These are phyloP conservation scores for Apantesis nais DNA, from an alignment of 2,888 invertebrate genomes.

Conservation along the genomic window DNA sequence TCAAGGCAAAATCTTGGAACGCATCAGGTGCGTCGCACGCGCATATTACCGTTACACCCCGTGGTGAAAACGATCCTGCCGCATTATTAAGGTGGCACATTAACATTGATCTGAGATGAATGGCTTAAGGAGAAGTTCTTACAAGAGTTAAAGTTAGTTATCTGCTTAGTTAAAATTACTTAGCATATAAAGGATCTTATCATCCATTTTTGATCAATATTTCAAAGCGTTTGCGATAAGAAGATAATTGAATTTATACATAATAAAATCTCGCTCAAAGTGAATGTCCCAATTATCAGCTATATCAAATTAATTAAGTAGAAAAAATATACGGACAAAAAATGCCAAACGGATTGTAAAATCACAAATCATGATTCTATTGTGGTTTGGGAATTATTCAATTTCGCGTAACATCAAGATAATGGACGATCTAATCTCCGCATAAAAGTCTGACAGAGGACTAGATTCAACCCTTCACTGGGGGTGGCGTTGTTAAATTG, in stretches of 20 bases:
- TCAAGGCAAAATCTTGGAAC: slow-evolving; percentile 52
- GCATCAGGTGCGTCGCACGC: slow-evolving; percentile 71
- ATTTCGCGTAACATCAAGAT: slow-evolving; percentile 83
- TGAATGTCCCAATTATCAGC: background rate
- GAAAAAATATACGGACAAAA: slow-evolving; percentile 46
- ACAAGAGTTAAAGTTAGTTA: background rate
- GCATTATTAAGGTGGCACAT: slow-evolving; percentile 44
- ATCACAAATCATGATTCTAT: slow-evolving; percentile 58
- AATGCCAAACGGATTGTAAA: slow-evolving; percentile 52
- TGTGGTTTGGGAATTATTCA: slow-evolving; percentile 73
- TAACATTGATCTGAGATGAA: slow-evolving; percentile 15
- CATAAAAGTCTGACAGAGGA: slow-evolving; percentile 69
- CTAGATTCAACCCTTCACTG: slow-evolving; percentile 77
- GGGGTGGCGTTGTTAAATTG: slow-evolving; percentile 81
- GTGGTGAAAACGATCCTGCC: slow-evolving; percentile 62
- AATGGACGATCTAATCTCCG: slow-evolving; percentile 69
- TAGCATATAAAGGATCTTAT: background rate
- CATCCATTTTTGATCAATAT: background rate
- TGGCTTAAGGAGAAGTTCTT: background rate
- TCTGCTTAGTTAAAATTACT: background rate
- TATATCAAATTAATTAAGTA: slow-evolving; percentile 51
- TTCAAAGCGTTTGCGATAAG: background rate
- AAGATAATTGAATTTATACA: background rate
- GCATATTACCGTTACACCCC: slow-evolving; percentile 70
- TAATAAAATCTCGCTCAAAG: background rate